These are phyloP conservation scores for Sebastes vulpes DNA, from an alignment of 2,797 vertebrate genomes.

Conservation along the genomic window DNA sequence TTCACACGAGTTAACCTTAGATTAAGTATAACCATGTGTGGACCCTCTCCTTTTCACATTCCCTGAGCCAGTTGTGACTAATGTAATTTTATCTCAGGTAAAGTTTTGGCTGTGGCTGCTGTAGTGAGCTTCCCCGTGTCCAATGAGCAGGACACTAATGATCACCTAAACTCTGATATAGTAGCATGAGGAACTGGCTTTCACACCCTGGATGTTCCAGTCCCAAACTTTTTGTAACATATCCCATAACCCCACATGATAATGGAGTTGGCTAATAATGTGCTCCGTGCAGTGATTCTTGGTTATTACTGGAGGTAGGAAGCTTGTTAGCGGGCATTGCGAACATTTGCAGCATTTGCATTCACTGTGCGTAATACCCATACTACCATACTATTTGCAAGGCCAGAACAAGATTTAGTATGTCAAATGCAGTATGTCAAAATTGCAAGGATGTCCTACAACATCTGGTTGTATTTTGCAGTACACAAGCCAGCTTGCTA, in stretches of 20 bases:
- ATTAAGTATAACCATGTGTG: neutral
- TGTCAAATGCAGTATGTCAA: neutral
- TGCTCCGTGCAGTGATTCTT: neutral
- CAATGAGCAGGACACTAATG: neutral
- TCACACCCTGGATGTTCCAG: neutral
- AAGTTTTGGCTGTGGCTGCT: neutral
- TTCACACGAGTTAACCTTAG: neutral
- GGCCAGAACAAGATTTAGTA: neutral
- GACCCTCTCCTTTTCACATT: neutral
- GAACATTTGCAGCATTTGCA: neutral
- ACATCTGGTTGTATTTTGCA: neutral
- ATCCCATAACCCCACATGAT: neutral
- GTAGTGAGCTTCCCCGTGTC: neutral
- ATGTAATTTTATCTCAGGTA: neutral
- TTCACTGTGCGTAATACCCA: neutral
- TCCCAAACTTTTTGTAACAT: neutral
- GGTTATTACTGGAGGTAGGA: neutral
- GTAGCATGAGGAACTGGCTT: neutral
- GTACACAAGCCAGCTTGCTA: neutral
- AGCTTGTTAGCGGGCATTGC: neutral
- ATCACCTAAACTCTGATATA: neutral
- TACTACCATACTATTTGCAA: neutral
- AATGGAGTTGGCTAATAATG: neutral
- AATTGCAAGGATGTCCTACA: neutral
- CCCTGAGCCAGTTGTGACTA: neutral